Conservation (phyloP, 2,888 invertebrate genomes). For the Spialia ferax region DNA sequence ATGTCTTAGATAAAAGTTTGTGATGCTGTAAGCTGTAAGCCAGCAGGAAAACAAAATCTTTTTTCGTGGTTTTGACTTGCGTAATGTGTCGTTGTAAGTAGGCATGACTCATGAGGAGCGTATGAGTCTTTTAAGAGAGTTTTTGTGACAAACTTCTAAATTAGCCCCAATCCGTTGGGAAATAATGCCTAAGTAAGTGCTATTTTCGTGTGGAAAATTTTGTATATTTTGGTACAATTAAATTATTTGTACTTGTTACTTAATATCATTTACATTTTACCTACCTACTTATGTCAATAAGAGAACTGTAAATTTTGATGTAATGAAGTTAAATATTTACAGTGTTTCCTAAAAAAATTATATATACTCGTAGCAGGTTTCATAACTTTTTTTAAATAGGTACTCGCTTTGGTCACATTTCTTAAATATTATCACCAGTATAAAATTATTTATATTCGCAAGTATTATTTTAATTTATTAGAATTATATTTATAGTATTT, state of each 20-base stretch:
- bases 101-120: not conserved
- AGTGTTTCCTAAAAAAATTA: too few relatives aligned
- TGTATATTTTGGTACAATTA: not conserved
- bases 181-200: not conserved
- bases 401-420: too few relatives aligned
- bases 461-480: not conserved
- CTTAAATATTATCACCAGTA: too few relatives aligned
- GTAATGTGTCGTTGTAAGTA: not conserved
- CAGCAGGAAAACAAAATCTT: not conserved
- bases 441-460: not conserved
- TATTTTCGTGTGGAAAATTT: not conserved
- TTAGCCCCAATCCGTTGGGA: not conserved
- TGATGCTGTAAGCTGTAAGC: not conserved
- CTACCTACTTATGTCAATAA: too few relatives aligned
- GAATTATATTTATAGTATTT: too few relatives aligned
- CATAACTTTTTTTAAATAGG: too few relatives aligned
- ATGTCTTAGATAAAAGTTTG: not conserved
- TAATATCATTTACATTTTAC: too few relatives aligned
- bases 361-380: too few relatives aligned
- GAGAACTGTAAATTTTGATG: too few relatives aligned
- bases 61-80: conserved; percentile 2
- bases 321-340: too few relatives aligned
- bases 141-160: conserved; percentile 1
- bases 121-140: conserved; percentile 1
- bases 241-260: too few relatives aligned